phyloP scores from a whole-genome alignment of 2,888 invertebrate species.

The Latrodectus hesperus region DNA sequence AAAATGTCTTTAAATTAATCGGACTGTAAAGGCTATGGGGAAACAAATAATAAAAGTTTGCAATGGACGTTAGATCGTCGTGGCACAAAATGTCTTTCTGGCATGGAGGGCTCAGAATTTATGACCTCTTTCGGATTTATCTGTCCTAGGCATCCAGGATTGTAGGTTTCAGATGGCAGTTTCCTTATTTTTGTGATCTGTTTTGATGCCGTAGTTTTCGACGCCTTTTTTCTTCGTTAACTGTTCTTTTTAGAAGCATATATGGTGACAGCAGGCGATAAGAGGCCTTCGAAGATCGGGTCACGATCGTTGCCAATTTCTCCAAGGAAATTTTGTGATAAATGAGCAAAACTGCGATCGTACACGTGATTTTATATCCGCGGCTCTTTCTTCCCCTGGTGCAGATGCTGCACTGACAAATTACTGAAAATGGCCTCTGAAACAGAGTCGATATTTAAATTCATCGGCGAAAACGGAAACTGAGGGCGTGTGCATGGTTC shows the following conservation, averaged over 20 bases:
- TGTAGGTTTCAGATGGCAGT: slow-evolving; percentile 48
- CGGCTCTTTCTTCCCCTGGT: background rate
- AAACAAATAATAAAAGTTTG: too few species aligned
- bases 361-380: slow-evolving; percentile 16
- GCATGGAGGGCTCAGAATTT: background rate
- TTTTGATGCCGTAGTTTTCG: slow-evolving; percentile 34
- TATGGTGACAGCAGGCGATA: slow-evolving; percentile 18
- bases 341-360: slow-evolving; percentile 15
- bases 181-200: slow-evolving; percentile 48
- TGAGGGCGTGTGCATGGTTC: background rate
- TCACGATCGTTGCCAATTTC: slow-evolving; percentile 40
- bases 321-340: slow-evolving; percentile 40
- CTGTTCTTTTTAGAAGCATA: slow-evolving; percentile 26
- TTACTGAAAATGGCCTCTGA: background rate
- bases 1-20: too few species aligned
- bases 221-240: slow-evolving; percentile 14
- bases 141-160: slow-evolving; percentile 24
- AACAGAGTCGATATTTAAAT: slow-evolving; percentile 5
- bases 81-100: slow-evolving; percentile 15
- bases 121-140: slow-evolving; percentile 12
- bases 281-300: slow-evolving; percentile 20
- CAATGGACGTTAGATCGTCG: background rate
- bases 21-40: too few species aligned
- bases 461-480: slow-evolving; percentile 5
- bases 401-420: background rate